Evolutionary conservation across 2,888 invertebrate species (phyloP).

Genomic region (Troglohyphantes excavatus): DNA sequence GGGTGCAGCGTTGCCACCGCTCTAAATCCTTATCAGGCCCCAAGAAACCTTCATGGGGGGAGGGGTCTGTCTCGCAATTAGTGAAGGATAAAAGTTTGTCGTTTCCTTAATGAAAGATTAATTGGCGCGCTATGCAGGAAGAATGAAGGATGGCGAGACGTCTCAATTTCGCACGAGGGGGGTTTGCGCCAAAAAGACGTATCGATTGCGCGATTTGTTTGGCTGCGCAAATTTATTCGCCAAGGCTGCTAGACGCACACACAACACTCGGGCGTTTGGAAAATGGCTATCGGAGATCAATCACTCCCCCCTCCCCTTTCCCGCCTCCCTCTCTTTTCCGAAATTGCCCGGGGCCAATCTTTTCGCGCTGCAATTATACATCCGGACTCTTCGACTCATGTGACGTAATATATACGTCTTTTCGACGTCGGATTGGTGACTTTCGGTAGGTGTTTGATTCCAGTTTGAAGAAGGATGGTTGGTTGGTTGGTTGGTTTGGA

Average conservation of each 20-base stretch:
- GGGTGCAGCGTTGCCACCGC: too few relatives aligned
- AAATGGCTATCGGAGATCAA: constrained; percentile 65
- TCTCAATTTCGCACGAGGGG: constrained; percentile 66
- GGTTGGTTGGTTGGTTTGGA: too few relatives aligned
- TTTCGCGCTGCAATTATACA: constrained; percentile 42
- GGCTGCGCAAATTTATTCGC: constrained; percentile 69
- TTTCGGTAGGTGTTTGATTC: not conserved
- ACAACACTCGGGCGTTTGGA: not conserved
- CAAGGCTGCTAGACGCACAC: too few relatives aligned
- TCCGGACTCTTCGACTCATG: not conserved
- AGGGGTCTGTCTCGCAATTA: constrained; percentile 72
- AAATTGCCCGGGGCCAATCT: constrained; percentile 63
- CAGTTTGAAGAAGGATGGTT: not conserved
- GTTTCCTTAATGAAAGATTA: constrained; percentile 78
- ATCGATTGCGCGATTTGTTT: constrained; percentile 71
- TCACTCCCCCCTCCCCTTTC: constrained; percentile 57
- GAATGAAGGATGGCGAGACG: constrained; percentile 65
- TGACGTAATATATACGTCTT: not conserved
- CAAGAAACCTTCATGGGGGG: constrained; percentile 44
- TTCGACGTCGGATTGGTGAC: not conserved
- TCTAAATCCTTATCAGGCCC: constrained; percentile 67
- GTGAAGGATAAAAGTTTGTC: constrained; percentile 79
- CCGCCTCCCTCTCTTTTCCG: too few relatives aligned
- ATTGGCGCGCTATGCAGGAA: constrained; percentile 61
- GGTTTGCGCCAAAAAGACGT: constrained; percentile 35